These are phyloP conservation scores for Jacana jacana DNA, from an alignment of 2,113 vertebrate genomes.

Conservation along the genomic window DNA sequence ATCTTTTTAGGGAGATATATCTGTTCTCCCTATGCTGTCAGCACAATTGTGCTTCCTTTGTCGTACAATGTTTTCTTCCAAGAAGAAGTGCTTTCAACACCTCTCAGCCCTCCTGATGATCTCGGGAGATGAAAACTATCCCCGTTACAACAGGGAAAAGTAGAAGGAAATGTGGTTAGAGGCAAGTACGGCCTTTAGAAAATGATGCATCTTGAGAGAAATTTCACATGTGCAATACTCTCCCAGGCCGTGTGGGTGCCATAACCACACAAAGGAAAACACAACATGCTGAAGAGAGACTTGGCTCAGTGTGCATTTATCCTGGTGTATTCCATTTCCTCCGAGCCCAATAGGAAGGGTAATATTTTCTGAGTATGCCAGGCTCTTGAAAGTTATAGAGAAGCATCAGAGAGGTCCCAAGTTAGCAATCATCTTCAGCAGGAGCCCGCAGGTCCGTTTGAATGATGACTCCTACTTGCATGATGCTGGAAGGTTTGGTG, in stretches of 20 bases:
- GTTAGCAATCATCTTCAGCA: not conserved
- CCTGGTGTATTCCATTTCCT: not conserved
- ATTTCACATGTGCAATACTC: not conserved
- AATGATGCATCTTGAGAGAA: not conserved
- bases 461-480: not conserved
- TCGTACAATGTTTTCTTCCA: conserved; percentile 5
- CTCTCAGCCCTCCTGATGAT: not conserved
- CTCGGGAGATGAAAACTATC: conserved; percentile 12
- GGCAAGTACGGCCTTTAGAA: not conserved
- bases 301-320: not conserved
- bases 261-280: not conserved
- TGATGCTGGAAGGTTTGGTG: not conserved
- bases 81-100: conserved; percentile 13
- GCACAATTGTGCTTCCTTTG: conserved; percentile 18
- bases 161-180: not conserved
- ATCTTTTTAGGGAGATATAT: conserved; percentile 4
- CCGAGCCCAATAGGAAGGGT: not conserved
- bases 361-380: not conserved
- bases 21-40: not conserved
- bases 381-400: not conserved
- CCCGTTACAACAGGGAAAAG: not conserved
- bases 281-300: not conserved
- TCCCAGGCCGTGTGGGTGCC: not conserved
- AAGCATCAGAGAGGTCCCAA: not conserved
- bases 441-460: not conserved